phyloP scores from a whole-genome alignment of 2,797 vertebrate genomes.

The Pteropus rufus region DNA sequence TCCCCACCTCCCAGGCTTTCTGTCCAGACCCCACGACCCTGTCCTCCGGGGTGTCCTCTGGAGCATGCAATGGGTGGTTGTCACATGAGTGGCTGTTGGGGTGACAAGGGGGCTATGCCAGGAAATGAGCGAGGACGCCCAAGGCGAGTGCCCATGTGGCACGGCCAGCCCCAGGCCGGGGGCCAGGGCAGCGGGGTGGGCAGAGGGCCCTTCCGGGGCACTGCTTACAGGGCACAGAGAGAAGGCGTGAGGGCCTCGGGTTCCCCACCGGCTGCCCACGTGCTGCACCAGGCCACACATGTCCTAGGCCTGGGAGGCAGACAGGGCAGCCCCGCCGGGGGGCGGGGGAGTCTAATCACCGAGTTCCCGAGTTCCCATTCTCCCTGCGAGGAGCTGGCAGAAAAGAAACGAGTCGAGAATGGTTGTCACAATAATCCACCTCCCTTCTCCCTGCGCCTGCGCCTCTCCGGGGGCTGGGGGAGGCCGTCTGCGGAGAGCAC shows the following conservation, averaged over 20 bases:
- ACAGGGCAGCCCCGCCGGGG: background rate
- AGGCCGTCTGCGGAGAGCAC: background rate
- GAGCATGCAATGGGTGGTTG: background rate
- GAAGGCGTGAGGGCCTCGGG: background rate
- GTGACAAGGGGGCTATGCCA: background rate
- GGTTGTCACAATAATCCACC: background rate
- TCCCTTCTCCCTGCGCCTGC: too few species aligned
- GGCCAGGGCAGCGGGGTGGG: background rate
- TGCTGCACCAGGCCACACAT: accelerated
- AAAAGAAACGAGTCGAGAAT: background rate
- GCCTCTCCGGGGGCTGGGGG: background rate
- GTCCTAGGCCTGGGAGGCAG: background rate
- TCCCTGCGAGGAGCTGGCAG: background rate
- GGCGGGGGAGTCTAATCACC: background rate
- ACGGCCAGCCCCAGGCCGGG: background rate
- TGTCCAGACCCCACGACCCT: background rate
- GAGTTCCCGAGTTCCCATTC: background rate
- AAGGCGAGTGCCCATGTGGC: accelerated
- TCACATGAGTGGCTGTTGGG: background rate
- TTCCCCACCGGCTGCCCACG: background rate
- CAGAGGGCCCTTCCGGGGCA: background rate
- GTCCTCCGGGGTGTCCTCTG: background rate
- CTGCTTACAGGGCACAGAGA: background rate
- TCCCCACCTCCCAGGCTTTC: background rate
- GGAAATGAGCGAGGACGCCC: accelerated